Evolutionary conservation across 2,113 vertebrate species (phyloP), one percentile per base, ranked within the genome.

Genomic region (Meles meles): DNA sequence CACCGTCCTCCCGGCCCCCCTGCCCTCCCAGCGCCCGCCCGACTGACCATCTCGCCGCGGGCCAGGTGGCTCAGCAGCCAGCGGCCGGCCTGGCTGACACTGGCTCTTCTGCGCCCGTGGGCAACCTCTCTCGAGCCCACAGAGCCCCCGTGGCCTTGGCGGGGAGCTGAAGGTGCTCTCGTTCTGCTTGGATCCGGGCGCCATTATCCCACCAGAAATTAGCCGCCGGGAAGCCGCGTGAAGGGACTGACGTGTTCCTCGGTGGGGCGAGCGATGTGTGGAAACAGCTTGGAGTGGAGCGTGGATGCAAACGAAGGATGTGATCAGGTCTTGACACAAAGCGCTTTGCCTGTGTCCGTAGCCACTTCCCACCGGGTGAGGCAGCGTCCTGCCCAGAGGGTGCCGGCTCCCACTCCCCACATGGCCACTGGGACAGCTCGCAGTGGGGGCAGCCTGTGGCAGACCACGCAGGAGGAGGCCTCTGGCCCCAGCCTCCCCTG

Each of bases 251-350:
- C 84, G 79, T 52, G 12, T 77, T 12, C 63, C 88, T 94, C 59
- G 25, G 1, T 67, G 39, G 76, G 42, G 77, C 6, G 39, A 34
- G 34, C 0, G 29, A 74, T 72, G 29, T 12, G 94, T 86, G 83
- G 93, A 91, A 79, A 94, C 79, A 97, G 81, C 92, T 55, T 0
- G 1, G 81, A 67, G 88, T 94, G 92, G 87, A 94, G 91, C 57
- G 87, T 69, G 71, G 85, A 95, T 96, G 95, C 87, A 65, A 97
- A 87, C n/a, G 49, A 71, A 69, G 37, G 88, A 93, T 21, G 65
- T 44, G 91, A 96, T 97, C 97, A 94, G 93, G 29, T 88, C 97
- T 97, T 61, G 95, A 89, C 97, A 98, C 14, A 71, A 63, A 79
- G 94, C 34, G 0, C 74, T 67, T 76, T 37, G 93, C 93, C 44